These are phyloP conservation scores for Pygocentrus nattereri DNA, from an alignment of 2,797 vertebrate species.

Conservation along the genomic window DNA sequence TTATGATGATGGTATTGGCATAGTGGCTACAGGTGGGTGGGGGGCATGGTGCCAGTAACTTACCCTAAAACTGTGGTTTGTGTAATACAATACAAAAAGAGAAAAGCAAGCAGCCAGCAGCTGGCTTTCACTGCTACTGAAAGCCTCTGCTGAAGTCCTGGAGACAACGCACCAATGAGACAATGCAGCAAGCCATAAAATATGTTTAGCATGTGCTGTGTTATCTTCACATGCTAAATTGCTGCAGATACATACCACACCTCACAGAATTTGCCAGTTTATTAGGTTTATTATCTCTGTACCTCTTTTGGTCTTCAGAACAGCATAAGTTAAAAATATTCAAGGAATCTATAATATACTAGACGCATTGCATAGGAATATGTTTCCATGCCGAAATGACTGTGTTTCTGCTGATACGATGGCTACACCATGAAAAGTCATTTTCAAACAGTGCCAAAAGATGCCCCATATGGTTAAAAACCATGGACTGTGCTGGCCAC, in stretches of 20 bases:
- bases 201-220: slow-evolving; percentile 9
- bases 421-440: not conserved
- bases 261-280: not conserved
- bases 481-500: too few species aligned
- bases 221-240: not conserved
- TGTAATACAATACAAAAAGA: slow-evolving; percentile 40
- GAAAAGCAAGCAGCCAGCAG: slow-evolving; percentile 43
- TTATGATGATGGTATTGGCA: slow-evolving; percentile 93
- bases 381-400: not conserved
- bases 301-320: not conserved
- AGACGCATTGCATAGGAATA: not conserved
- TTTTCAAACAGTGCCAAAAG: too few species aligned
- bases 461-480: too few species aligned
- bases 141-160: slow-evolving; percentile 50
- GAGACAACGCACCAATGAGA: slow-evolving; percentile 50
- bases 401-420: not conserved
- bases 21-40: slow-evolving; percentile 96
- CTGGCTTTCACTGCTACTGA: slow-evolving; percentile 32
- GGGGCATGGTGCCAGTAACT: slow-evolving; percentile 75
- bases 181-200: slow-evolving; percentile 6
- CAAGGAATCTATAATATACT: not conserved
- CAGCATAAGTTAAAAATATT: not conserved
- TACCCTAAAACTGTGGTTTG: slow-evolving; percentile 68
- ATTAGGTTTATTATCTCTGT: not conserved
- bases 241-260: not conserved